Evolutionary conservation across 2,888 invertebrate species (phyloP), one percentile per base, ranked within the genome.

Genomic region (Conops quadrifasciatus): DNA sequence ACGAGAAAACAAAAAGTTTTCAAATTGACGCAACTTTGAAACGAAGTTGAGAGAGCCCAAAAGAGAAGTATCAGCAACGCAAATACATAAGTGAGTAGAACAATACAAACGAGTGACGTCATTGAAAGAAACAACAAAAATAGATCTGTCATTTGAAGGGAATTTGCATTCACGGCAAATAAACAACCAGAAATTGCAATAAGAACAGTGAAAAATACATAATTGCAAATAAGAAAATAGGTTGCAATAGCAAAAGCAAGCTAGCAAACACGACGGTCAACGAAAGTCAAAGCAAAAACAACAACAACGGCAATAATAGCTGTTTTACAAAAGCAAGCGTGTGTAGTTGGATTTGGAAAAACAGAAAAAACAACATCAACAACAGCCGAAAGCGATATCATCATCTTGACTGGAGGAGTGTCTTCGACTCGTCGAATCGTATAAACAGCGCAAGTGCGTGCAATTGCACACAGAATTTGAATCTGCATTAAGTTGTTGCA

Each of bases 1-100:
- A 58, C 11, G 21, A 2, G 56, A 67, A 60, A 62, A 19, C 51
- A 45, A 43, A 71, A 51, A 65, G 45, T 16, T 56, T 36, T 24
- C 45, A 70, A 56, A 24, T 66, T 72, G 73, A 75, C 73, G 72
- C 67, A 72, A 73, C 72, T 75, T 65, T 65, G 28, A 19, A 66
- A n/a, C 59, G 73, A 62, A 70, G 66, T 72, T 71, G 53, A 73
- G 72, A 69, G 59, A 63, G 24, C 9, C 43, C n/a, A n/a, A n/a
- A n/a, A 24, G 53, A 24, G 24, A 59, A 47, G 4, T 9, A 36
- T 36, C 36, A 36, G 5, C 36, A 36, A 36, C 36, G 9, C 36
- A 36, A 36, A 36, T 36, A 7, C 4, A 36, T n/a, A n/a, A n/a
- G n/a, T n/a, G 36, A 56, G 43, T 47, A 60, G 30, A 45, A 16